Evolutionary conservation across 92 coral and sea anemone species (phyloP).

Genomic region (Umimayanthus chanpuru): DNA sequence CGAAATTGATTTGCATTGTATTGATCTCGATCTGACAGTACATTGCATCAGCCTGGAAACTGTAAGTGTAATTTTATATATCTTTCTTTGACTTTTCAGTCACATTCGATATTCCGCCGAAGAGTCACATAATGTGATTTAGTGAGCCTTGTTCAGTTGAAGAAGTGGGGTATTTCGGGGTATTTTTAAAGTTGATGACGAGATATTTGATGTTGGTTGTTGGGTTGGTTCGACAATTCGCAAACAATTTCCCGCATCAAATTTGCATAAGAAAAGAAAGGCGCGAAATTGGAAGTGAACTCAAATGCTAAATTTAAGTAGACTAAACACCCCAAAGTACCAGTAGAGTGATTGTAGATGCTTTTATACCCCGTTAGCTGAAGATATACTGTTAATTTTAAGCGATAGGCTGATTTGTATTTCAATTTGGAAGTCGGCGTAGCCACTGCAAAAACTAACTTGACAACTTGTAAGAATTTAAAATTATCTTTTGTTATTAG

Average conservation of each 20-base stretch:
- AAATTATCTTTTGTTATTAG: constrained; percentile 30
- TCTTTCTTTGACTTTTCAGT: background rate
- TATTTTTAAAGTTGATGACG: background rate
- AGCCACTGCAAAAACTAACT: background rate
- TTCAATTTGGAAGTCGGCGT: background rate
- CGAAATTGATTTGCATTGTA: background rate
- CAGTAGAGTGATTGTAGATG: background rate
- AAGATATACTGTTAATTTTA: no score
- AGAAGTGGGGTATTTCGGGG: background rate
- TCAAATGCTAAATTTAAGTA: no score
- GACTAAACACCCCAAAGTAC: background rate
- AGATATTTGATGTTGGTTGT: background rate
- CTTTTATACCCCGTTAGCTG: background rate
- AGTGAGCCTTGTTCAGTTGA: background rate
- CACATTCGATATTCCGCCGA: background rate
- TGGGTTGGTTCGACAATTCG: background rate
- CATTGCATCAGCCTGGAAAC: constrained; percentile 30
- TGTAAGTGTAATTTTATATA: constrained; percentile 24
- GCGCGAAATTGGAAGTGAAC: constrained; percentile 30
- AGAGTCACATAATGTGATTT: background rate
- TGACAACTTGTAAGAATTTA: background rate
- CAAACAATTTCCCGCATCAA: background rate
- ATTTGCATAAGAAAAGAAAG: constrained; percentile 37
- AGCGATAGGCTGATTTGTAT: no score
- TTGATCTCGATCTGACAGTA: background rate